Base-by-base conservation (phyloP, 2,113 vertebrate species). In the Hippocampus mohnikei region DNA sequence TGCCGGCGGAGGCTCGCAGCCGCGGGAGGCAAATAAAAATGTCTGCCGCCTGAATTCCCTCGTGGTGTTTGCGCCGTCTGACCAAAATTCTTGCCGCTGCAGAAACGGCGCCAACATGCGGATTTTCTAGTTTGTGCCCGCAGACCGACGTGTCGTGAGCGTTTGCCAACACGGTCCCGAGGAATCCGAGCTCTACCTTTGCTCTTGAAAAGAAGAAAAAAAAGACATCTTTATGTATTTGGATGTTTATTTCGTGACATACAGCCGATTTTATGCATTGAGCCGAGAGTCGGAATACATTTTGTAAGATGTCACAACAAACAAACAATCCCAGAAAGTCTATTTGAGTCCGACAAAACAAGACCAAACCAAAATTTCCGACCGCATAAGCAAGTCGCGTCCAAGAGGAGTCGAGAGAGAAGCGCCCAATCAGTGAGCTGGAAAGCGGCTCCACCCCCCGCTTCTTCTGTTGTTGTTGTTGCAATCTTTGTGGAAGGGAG, bases 61-160 rank as follows among this genome's bases (percentile, higher is more conserved):
- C 13, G 18, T 21, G 64, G 62, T 64, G 67, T 76, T 63, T 67
- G 44, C 70, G 81, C 69, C 65, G 69, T 71, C 74, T 72, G 52
- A 44, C 63, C 86, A 82, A 85, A 69, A 73, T 16, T 74, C 33
- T 18, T 74, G 88, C 91, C 89, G 84, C 89, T 71, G 91, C 89
- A 81, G 89, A 77, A 90, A 92, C 90, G 59, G 76, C 56, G 50
- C 66, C 74, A 67, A 81, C 87, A 88, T 87, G 78, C 75, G 80
- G 62, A 53, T 78, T 42, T 74, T 69, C 77, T 85, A 86, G 86
- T 88, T 88, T 79, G 81, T 77, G 74, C 41, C 69, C 67, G 85
- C 85, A 73, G 85, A 77, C 69, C 25, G 46, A 75, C 75, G 81
- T 37, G 53, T 67, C 21, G 8, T n/a, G 23, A 69, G 65, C 21